A percentile compares a stretch with the other conserved stretches of the same genome.
These are phyloP conservation scores for Peromyscus polionotus DNA, from an alignment of 2,113 vertebrate genomes.

Conservation along the genomic window DNA sequence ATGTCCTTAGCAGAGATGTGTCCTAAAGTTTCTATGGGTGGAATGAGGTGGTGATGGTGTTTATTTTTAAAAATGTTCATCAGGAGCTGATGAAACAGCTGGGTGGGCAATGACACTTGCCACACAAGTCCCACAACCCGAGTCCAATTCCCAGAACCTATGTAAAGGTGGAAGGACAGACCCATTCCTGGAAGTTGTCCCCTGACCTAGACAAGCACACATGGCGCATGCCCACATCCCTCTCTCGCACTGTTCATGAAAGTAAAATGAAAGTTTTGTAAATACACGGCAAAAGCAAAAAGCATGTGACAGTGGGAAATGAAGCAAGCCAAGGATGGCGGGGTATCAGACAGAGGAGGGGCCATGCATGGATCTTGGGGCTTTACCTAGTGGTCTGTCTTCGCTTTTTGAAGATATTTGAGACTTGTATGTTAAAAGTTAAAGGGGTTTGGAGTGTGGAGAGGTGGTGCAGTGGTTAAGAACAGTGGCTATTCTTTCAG, in stretches of 20 bases:
- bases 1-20: background rate
- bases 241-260: too few species aligned
- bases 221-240: fast-evolving
- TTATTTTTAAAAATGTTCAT: background rate
- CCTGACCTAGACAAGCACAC: background rate
- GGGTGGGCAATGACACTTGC: background rate
- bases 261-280: background rate
- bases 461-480: background rate
- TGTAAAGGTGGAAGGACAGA: background rate
- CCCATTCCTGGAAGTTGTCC: background rate
- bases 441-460: background rate
- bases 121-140: background rate
- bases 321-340: too few species aligned
- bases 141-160: background rate
- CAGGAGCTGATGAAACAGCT: background rate
- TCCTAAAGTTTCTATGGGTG: background rate
- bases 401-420: background rate
- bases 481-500: background rate
- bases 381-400: background rate
- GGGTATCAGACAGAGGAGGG: background rate
- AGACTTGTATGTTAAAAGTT: background rate
- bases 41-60: fast-evolving
- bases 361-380: too few species aligned
- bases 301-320: background rate
- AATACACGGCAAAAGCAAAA: background rate